Evolutionary conservation across 2,888 invertebrate genomes (phyloP).

Genomic region (Ernsta delagoae): DNA sequence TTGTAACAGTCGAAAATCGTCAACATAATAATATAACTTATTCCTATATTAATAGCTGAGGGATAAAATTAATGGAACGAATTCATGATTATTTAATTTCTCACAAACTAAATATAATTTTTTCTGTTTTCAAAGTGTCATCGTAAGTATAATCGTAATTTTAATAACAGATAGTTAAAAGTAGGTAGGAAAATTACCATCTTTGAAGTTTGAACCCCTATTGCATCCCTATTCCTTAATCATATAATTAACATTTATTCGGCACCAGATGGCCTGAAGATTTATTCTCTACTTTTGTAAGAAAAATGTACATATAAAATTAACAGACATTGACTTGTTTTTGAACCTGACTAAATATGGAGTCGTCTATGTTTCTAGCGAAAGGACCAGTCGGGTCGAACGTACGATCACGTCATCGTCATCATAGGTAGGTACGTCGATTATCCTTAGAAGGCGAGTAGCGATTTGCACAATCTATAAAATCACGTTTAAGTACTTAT

Average conservation of each 20-base stretch:
- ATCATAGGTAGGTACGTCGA: conserved; percentile 48
- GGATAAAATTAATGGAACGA: too few species aligned
- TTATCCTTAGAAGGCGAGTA: conserved; percentile 51
- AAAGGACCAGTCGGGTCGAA: conserved; percentile 46
- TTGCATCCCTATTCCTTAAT: too few species aligned
- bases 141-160: too few species aligned
- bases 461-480: conserved; percentile 43
- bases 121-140: too few species aligned
- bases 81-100: too few species aligned
- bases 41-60: too few species aligned
- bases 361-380: conserved; percentile 44
- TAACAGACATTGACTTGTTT: conserved; percentile 28
- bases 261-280: background rate
- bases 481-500: conserved; percentile 38
- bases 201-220: too few species aligned
- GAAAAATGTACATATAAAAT: background rate
- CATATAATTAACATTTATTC: background rate
- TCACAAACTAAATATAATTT: too few species aligned
- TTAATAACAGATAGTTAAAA: too few species aligned
- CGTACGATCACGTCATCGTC: conserved; percentile 60
- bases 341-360: conserved; percentile 54
- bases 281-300: background rate
- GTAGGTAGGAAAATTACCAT: too few species aligned
- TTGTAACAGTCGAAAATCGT: background rate
- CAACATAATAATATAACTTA: background rate